Conservation (phyloP, 2,113 vertebrate genomes). For the Willisornis vidua region DNA sequence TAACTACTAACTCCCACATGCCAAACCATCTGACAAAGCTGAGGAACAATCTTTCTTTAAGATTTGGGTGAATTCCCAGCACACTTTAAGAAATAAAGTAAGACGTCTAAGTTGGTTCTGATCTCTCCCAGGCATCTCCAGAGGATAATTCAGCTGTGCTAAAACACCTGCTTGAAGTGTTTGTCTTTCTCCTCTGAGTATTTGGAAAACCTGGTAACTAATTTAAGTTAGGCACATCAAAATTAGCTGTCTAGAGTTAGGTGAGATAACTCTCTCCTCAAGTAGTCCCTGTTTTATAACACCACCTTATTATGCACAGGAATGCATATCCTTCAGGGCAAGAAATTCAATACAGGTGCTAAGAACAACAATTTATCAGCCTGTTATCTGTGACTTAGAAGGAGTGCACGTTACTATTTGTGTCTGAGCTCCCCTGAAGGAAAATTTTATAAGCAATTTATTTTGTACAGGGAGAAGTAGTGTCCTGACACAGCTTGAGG, state of each 20-base stretch:
- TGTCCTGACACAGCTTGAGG: slow-evolving; percentile 40
- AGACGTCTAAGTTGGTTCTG: neutral
- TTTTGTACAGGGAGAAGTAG: slow-evolving; percentile 28
- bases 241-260: neutral
- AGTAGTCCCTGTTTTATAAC: neutral
- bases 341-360: slow-evolving; percentile 23
- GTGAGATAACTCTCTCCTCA: neutral
- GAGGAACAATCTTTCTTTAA: neutral
- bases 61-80: neutral
- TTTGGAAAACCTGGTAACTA: neutral
- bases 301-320: neutral
- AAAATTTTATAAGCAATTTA: slow-evolving; percentile 55
- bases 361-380: slow-evolving; percentile 52
- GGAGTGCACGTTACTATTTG: slow-evolving; percentile 22
- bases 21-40: neutral
- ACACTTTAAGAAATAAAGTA: neutral
- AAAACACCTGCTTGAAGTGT: neutral
- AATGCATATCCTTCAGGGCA: neutral
- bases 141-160: neutral
- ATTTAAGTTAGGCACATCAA: neutral
- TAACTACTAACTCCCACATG: neutral
- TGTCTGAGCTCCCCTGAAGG: slow-evolving; percentile 25
- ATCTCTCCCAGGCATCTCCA: neutral
- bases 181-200: neutral
- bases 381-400: slow-evolving; percentile 56